Evolutionary conservation across 92 coral and sea anemone species (phyloP).

Genomic region (Blastomussa wellsi): DNA sequence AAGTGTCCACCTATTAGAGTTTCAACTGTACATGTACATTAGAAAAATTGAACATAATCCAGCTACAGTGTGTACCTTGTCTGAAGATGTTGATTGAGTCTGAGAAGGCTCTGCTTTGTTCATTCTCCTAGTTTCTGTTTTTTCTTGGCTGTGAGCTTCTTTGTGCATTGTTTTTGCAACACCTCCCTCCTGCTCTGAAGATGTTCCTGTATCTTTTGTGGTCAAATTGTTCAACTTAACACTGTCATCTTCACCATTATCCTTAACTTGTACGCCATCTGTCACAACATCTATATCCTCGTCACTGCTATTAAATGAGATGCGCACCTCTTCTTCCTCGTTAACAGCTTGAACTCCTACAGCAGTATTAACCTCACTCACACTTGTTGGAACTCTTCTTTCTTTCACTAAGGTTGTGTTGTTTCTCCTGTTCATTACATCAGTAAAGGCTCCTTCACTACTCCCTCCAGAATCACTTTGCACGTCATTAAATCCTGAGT

Average conservation of each 20-base stretch:
- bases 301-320: slow-evolving; percentile 19
- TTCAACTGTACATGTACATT: no score
- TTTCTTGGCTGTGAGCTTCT: background rate
- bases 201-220: background rate
- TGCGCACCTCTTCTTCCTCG: background rate
- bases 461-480: slow-evolving; percentile 24
- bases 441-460: background rate
- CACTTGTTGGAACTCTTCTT: background rate
- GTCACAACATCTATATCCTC: slow-evolving; percentile 32
- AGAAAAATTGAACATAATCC: background rate
- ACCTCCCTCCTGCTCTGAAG: background rate
- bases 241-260: background rate
- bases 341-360: background rate
- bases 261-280: background rate
- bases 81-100: background rate
- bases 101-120: background rate
- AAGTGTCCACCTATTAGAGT: no score
- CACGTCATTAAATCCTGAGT: slow-evolving; percentile 15
- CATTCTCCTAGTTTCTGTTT: background rate
- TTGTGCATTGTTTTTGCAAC: background rate
- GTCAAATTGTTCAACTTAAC: background rate
- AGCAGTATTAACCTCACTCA: background rate
- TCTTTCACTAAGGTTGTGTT: background rate
- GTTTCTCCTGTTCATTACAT: background rate
- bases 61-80: background rate